Evolutionary conservation across 2,113 vertebrate genomes (phyloP).

Genomic region (Oophaga pumilio): DNA sequence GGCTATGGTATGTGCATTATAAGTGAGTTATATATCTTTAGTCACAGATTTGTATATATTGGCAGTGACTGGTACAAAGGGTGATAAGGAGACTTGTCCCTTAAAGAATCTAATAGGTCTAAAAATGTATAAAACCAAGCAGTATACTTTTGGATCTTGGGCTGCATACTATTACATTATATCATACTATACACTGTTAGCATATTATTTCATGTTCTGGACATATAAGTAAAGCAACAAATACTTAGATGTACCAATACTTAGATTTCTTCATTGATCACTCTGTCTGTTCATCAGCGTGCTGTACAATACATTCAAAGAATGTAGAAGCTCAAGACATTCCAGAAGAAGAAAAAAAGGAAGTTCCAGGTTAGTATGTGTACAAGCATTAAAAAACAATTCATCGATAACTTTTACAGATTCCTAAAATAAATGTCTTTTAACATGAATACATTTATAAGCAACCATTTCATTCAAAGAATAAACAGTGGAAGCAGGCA

Average conservation of each 20-base stretch:
- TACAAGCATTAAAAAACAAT: too few relatives aligned
- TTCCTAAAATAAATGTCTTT: not conserved
- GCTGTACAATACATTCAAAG: conserved; percentile 90
- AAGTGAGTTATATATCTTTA: too few relatives aligned
- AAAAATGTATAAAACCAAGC: too few relatives aligned
- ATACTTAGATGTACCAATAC: not conserved
- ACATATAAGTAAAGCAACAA: not conserved
- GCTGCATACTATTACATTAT: too few relatives aligned
- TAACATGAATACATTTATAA: not conserved
- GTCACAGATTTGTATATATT: too few relatives aligned
- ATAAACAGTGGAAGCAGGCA: not conserved
- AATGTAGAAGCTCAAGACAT: conserved; percentile 82
- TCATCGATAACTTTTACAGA: not conserved
- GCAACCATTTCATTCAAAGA: not conserved
- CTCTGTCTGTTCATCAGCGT: conserved; percentile 74
- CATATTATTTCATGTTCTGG: not conserved
- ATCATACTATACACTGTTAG: too few relatives aligned
- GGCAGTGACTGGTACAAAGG: too few relatives aligned
- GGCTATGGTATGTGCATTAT: too few relatives aligned
- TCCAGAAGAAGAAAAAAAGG: conserved; percentile 94
- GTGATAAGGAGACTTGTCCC: too few relatives aligned
- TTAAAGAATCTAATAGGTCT: too few relatives aligned
- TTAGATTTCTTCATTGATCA: not conserved
- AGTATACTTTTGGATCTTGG: too few relatives aligned
- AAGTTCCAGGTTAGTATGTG: conserved; percentile 79